Conservation (phyloP, 2,113 vertebrate species). For the Apodemus sylvaticus region DNA sequence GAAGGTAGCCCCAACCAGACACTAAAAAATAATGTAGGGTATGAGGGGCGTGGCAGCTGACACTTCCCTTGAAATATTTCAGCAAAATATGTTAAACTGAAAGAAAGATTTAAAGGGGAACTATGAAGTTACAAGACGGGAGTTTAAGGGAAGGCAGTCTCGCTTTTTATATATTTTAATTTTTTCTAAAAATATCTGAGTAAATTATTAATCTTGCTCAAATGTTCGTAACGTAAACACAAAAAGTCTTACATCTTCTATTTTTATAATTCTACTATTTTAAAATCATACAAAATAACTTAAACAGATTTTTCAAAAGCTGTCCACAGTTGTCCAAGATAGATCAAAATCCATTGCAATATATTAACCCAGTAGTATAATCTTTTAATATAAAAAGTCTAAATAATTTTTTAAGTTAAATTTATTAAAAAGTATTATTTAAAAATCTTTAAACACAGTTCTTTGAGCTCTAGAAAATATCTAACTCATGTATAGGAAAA, state of each 20-base stretch:
- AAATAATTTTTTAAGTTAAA: conserved; percentile 4
- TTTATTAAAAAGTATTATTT: conserved; percentile 50
- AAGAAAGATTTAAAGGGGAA: background rate
- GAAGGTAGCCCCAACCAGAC: conserved; percentile 22
- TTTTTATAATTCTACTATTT: conserved; percentile 59
- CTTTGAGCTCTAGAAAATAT: conserved; percentile 53
- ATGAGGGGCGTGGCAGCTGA: background rate
- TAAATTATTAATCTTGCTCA: conserved; percentile 15
- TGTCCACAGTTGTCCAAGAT: background rate
- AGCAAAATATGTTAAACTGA: background rate
- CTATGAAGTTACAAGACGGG: background rate
- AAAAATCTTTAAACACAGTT: conserved; percentile 31
- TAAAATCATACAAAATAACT: conserved; percentile 31
- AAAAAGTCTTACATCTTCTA: conserved; percentile 77
- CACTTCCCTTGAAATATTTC: conserved; percentile 5
- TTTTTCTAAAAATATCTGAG: conserved; percentile 60
- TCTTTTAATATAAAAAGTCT: conserved; percentile 25
- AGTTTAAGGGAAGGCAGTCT: background rate
- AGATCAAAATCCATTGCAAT: background rate
- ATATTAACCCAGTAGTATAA: conserved; percentile 14
- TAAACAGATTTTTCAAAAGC: background rate
- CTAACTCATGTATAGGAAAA: background rate
- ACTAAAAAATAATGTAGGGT: background rate
- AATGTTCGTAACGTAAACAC: conserved; percentile 79
- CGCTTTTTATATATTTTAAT: background rate